Base-by-base conservation (phyloP, 2,113 vertebrate species). In the Dicerorhinus sumatrensis region DNA sequence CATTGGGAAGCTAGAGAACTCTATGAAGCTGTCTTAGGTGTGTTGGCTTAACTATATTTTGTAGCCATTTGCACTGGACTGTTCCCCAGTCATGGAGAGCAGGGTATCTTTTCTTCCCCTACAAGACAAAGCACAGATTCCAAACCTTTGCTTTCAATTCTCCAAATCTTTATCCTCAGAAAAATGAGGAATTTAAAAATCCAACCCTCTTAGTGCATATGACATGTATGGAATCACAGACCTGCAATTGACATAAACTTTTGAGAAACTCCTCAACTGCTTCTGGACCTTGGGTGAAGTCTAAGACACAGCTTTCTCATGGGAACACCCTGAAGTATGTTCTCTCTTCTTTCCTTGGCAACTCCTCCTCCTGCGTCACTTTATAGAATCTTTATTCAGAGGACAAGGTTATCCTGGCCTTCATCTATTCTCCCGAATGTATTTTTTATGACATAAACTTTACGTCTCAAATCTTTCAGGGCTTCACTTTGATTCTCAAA, bases 401-500 rank as follows among this genome's bases (percentile, higher is more conserved):
- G 20, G 21, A 83, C n/a, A 67, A 73, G 25, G 33, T 89, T 81
- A 84, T 56, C 29, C 8, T 36, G 39, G 31, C 39, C 72, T 88
- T 97, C 62, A 82, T 46, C 67, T 69, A 1, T 85, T 81, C n/a
- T 79, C 36, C n/a, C 48, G 77, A 42, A 48, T 91, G 39, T 65
- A n/a, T 77, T 90, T 90, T 91, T 93, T 91, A 67, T 89, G 85
- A 31, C 56, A 96, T 93, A 89, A 67, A 60, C 29, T 96, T 91
- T 93, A 73, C 63, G 20, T 91, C 29, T 85, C 6, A 7, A 89
- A 84, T 91, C 6, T 23, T 94, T 97, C 5, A 88, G 75, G 46
- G n/a, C 17, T 56, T 91, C 79, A 39, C 23, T 96, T 96, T 97
- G 80, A 95, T 76, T 95, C 58, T 89, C n/a, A 94, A 72, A 96